Evolutionary conservation across 2,888 invertebrate genomes (phyloP), one percentile per base, ranked within the genome.

Genomic region (Drosophila formosana): DNA sequence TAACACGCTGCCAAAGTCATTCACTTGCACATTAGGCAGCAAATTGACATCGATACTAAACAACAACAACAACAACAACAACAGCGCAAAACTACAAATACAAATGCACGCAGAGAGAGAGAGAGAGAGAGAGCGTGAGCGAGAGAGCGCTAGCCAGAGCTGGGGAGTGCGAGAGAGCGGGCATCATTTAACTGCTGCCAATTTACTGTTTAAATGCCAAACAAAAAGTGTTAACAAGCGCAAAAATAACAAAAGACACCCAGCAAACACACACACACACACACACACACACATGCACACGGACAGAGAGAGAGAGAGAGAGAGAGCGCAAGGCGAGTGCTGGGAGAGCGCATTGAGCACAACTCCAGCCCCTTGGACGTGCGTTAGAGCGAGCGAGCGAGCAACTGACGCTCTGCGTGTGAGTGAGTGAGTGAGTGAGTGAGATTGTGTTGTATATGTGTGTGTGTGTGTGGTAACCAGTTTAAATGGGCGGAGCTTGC

Each of bases 181-280:
- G 76, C 89, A 80, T 82, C 90, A 89, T 86, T 90, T 91, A 91
- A 89, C 90, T 90, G 91, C 85, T 90, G 91, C 86, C 90, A 91
- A 91, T 91, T 91, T 91, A 91, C 91, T 91, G 91, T 90, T 91
- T 91, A 91, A 91, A 91, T 89, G 89, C 86, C 90, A 90, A 90
- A 91, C 91, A 91, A 90, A 89, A 89, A 91, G 89, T 82, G 85
- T 78, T 79, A 76, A 80, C 78, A 80, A 76, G 73, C 74, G 74
- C 78, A 84, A 82, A 80, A 80, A 84, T 78, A 87, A 84, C 80
- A 89, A 81, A 89, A 84, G 78, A 74, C 64, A 75, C 60, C 55
- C 51, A 70, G 74, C 55, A 83, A 61, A 66, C 60, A 32, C 55
- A 63, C 23, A 41, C 49, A 52, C 25, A 47, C 47, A 43, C 56